Evolutionary conservation across 2,888 invertebrate species (phyloP), one percentile per base, ranked within the genome.

Genomic region (Pimpla rufipes): DNA sequence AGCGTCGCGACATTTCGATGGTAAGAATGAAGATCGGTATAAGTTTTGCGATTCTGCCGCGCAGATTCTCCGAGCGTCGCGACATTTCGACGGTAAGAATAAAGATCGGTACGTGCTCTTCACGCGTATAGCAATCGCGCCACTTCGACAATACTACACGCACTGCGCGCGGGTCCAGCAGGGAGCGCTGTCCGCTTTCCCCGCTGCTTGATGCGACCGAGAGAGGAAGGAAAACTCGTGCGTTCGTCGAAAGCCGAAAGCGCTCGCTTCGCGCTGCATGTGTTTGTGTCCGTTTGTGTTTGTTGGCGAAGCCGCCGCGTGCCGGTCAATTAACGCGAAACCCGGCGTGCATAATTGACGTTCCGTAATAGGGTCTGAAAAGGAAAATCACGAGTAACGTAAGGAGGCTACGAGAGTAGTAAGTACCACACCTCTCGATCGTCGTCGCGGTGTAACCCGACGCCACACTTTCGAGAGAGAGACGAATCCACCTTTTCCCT

Each of bases 281-380:
- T 42, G 13, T 42, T 11, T 42, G 42, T 42, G 13, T 35, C n/a
- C n/a, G n/a, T 42, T 8, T 2, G 37, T n/a, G 11, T 10, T 37
- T 7, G 45, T 37, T n/a, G 29, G 5, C 21, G n/a, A 50, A 66
- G 42, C 42, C 66, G 8, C 21, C n/a, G n/a, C n/a, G n/a, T n/a
- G 16, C 21, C 18, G 50, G 29, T 8, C 37, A 74, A 73, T 59
- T 74, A 62, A 62, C 21, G 62, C n/a, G 13, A n/a, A 47, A 50
- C 47, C 29, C 29, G 29, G 29, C 37, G 50, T 50, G 74, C 62
- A 50, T 74, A 62, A 74, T 62, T 62, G 47, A 74, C 50, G 74
- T 74, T 47, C 74, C 47, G 74, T 74, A 74, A 74, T 62, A 62
- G 62, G 62, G 37, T 59, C 73, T 73, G 59, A 73, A 45, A 66